These are phyloP conservation scores for Oxytorus armatus DNA, from an alignment of 2,888 invertebrate species.

Conservation along the genomic window DNA sequence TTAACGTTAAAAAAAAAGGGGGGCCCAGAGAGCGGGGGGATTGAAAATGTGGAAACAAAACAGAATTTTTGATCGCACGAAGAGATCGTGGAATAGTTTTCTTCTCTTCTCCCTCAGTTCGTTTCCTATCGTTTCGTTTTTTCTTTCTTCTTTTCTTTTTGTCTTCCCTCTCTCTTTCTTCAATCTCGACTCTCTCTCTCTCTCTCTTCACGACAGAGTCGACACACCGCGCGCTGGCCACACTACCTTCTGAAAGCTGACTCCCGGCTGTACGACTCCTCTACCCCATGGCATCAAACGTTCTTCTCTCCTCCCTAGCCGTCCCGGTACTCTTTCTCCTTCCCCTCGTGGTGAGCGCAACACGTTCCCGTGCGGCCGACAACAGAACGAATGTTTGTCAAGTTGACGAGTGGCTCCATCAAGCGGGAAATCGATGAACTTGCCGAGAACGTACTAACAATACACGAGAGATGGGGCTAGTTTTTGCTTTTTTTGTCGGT, in stretches of 20 bases:
- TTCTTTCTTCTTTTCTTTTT: constrained; percentile 35
- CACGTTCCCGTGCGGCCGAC: constrained; percentile 31
- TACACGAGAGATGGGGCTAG: not conserved
- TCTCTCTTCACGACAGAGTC: constrained; percentile 55
- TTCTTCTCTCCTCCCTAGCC: constrained; percentile 54
- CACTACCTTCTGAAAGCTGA: constrained; percentile 71
- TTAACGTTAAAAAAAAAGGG: constrained; percentile 8
- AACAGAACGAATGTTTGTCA: not conserved
- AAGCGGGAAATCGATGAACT: too few species aligned
- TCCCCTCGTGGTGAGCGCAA: constrained; percentile 36
- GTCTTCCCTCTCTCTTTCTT: constrained; percentile 42
- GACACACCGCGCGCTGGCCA: constrained; percentile 67
- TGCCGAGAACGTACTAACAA: too few species aligned
- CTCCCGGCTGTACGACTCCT: constrained; percentile 67
- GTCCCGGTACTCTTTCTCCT: constrained; percentile 55
- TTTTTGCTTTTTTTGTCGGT: too few species aligned
- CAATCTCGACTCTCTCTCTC: constrained; percentile 33
- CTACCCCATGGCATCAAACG: constrained; percentile 67
- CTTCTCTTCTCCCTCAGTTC: constrained; percentile 36
- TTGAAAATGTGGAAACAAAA: constrained; percentile 15
- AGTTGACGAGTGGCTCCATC: constrained; percentile 30
- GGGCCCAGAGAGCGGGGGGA: not conserved
- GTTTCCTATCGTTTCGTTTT: constrained; percentile 51
- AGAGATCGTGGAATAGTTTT: constrained; percentile 21
- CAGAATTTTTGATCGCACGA: constrained; percentile 25